These are phyloP conservation scores for Odontophorus gujanensis DNA, from an alignment of 2,113 vertebrate species.

Conservation along the genomic window DNA sequence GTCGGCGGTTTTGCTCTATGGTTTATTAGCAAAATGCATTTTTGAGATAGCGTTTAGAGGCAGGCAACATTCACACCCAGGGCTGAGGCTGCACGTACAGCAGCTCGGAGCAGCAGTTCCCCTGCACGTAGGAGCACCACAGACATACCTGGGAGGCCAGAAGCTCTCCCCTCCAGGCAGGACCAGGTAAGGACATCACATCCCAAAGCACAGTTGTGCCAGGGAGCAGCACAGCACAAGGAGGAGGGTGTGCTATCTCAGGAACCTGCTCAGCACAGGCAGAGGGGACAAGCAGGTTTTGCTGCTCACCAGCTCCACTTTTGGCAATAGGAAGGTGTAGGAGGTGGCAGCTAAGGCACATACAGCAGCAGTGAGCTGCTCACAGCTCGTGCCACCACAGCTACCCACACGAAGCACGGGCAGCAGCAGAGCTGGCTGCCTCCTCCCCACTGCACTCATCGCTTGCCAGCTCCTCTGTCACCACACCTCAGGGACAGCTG, in stretches of 20 bases:
- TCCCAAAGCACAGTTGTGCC: not conserved
- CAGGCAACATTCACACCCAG: not conserved
- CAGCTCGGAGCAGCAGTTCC: not conserved
- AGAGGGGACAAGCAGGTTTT: not conserved
- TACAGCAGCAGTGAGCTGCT: not conserved
- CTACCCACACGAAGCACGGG: not conserved
- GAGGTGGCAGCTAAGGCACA: not conserved
- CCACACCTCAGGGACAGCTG: fast-evolving
- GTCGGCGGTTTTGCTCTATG: not conserved
- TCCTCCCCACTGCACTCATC: not conserved
- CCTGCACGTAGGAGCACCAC: fast-evolving
- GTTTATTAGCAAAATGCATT: not conserved
- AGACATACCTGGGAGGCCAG: fast-evolving
- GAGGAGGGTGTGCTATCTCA: not conserved
- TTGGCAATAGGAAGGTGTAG: not conserved
- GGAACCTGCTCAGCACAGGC: not conserved
- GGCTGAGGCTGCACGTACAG: fast-evolving
- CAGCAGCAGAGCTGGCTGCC: not conserved
- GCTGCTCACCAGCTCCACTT: not conserved
- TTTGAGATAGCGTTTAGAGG: not conserved
- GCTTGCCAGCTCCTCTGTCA: not conserved
- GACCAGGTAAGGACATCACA: fast-evolving
- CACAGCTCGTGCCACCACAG: not conserved
- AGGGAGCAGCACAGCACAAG: not conserved
- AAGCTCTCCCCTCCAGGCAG: not conserved